Conservation (phyloP, 2,888 invertebrate species). For the Helobdella robusta region DNA sequence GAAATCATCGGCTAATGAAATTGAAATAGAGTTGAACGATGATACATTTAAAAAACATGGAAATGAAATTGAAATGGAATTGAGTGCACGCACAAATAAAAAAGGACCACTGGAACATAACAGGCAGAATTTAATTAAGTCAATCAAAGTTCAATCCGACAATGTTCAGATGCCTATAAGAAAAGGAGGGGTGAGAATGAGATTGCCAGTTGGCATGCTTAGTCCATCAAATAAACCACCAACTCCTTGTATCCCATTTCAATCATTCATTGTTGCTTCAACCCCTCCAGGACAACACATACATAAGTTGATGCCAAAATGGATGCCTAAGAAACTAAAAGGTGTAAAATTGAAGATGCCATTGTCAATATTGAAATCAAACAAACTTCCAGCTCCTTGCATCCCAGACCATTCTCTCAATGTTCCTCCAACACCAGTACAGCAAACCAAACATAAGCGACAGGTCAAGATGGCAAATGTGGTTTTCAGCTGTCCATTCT, state of each 20-base stretch:
- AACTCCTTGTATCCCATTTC: no score
- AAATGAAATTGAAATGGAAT: conserved; percentile 35
- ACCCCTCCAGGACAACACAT: no score
- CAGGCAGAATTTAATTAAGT: not conserved
- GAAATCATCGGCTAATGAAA: conserved; percentile 27
- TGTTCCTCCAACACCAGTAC: not conserved
- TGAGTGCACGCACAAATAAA: conserved; percentile 25
- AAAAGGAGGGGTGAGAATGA: conserved; percentile 24
- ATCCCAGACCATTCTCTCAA: no score
- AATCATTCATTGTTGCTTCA: no score
- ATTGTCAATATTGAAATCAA: no score
- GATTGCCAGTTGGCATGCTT: conserved; percentile 29
- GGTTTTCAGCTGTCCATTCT: conserved; percentile 34
- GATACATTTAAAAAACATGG: no score
- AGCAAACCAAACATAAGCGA: not conserved
- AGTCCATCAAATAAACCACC: no score
- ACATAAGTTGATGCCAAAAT: no score
- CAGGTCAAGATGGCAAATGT: not conserved
- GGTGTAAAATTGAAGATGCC: no score
- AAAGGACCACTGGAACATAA: conserved; percentile 12
- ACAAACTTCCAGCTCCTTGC: no score
- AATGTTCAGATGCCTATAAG: not conserved
- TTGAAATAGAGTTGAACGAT: no score
- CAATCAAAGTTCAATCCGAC: not conserved
- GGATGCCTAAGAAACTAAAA: no score